Evolutionary conservation across 2,797 vertebrate species (phyloP).

Genomic region (Glossophaga mutica): DNA sequence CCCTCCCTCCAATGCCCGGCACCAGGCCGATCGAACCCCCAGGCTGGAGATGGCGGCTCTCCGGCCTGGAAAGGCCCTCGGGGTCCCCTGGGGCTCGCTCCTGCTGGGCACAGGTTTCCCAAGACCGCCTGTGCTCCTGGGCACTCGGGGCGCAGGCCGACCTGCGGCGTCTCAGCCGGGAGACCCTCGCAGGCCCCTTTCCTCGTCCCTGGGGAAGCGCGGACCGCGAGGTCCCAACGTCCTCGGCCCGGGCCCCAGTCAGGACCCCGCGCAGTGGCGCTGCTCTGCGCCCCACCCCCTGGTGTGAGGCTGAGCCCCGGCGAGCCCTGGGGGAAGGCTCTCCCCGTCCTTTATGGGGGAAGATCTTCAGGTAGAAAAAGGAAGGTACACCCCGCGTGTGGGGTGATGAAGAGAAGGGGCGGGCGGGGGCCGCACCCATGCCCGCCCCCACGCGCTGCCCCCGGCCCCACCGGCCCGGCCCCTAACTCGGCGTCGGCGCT

Average conservation of each 20-base stretch:
- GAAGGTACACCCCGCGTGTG: slow-evolving; percentile 78
- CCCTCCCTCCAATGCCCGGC: rapidly evolving
- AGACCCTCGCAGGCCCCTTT: rapidly evolving
- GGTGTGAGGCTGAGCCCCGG: slow-evolving; percentile 68
- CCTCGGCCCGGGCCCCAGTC: neutral
- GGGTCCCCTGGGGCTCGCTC: neutral
- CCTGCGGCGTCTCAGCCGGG: rapidly evolving
- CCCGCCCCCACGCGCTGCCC: neutral
- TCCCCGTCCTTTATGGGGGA: slow-evolving; percentile 78
- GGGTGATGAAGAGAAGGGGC: slow-evolving; percentile 84
- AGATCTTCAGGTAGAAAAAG: slow-evolving; percentile 80
- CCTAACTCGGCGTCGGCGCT: slow-evolving; percentile 88
- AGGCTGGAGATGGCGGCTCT: rapidly evolving
- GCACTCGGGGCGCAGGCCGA: neutral
- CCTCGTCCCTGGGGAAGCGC: no score
- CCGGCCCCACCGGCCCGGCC: slow-evolving; percentile 84
- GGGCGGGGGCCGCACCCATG: slow-evolving; percentile 84
- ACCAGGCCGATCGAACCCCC: neutral
- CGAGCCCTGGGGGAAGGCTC: slow-evolving; percentile 43
- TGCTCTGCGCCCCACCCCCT: slow-evolving; percentile 53
- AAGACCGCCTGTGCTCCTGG: rapidly evolving
- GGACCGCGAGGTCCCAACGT: rapidly evolving
- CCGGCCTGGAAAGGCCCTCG: rapidly evolving
- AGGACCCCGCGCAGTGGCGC: neutral
- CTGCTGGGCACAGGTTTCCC: no score